A percentile compares a stretch with the other conserved stretches of the same genome.
Evolutionary conservation across 64 coral and sea anemone genomes (phyloP).

Genomic region (Dendronephthya gigantea): DNA sequence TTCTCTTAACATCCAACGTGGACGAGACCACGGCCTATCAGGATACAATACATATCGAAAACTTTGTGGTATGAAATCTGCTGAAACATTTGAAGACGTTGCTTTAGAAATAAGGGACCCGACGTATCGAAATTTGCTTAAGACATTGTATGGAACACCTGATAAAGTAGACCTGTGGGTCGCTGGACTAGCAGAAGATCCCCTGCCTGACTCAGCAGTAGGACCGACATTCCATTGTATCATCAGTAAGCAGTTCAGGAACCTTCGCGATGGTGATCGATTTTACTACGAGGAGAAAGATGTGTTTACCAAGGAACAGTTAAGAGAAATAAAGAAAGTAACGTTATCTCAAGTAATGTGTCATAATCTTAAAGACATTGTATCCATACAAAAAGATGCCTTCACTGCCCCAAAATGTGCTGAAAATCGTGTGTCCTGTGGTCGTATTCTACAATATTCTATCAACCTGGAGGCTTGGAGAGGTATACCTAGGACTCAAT

Average conservation of each 20-base stretch:
- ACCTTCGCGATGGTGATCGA: not conserved
- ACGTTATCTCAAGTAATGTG: not conserved
- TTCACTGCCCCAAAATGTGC: not conserved
- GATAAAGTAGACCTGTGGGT: not conserved
- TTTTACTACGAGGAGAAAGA: not conserved
- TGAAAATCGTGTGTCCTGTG: not conserved
- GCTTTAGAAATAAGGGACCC: not conserved
- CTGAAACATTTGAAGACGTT: not conserved
- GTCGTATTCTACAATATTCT: not conserved
- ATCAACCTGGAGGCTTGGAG: not conserved
- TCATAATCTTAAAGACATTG: not conserved
- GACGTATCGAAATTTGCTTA: not conserved
- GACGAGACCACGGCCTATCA: not conserved
- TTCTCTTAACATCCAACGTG: not conserved
- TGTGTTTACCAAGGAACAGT: conserved; percentile 1
- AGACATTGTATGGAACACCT: not conserved
- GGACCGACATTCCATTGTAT: conserved; percentile 3
- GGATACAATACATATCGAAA: not conserved
- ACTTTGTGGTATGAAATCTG: not conserved
- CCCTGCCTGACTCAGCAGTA: not conserved
- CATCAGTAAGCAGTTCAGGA: not conserved
- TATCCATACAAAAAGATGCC: not conserved
- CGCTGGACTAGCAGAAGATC: not conserved
- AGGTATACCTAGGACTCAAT: not conserved
- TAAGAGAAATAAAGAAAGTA: not conserved